Base-by-base conservation (phyloP, 2,888 invertebrate species). In the Rhagium mordax region DNA sequence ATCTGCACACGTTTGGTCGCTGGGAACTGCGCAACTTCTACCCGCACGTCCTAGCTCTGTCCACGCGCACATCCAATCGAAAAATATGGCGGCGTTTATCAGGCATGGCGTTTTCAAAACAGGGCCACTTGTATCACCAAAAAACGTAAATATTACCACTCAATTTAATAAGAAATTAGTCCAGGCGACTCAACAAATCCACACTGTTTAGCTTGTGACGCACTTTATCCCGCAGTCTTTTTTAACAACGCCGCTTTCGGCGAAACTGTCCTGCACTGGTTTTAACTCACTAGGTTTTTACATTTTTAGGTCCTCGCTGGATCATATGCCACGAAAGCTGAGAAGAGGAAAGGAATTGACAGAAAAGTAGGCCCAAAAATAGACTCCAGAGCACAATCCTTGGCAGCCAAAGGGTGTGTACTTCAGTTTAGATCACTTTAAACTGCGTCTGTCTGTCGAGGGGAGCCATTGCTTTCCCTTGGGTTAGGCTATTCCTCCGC, bases 361-460 rank as follows among this genome's bases (percentile, higher is more conserved):
- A 85, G 84, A 83, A 86, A 88, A 85, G 84, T 85, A 67, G 85
- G 85, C 75, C 88, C 88, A 72, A 88, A 88, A 81, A 84, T 91
- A 77, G 88, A 89, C 71, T 87, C 92, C 47, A 88, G 91, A 72
- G 91, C 91, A 61, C 90, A 92, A 86, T 93, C 93, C 60, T 87
- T 94, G 82, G 91, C 93, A 77, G 89, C 93, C 29, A 92, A 92
- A 90, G 94, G 94, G 94, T 94, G 89, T 86, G 87, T 88, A 88
- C 85, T 77, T 75, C 66, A 65, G 73, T 77, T 78, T 75, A 77
- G 76, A 79, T 81, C 78, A 79, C 72, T 67, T 72, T 76, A 69
- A 78, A 82, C 81, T 82, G 81, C 81, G 78, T 77, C 81, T 79
- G 77, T 74, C 81, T 79, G 65, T 77, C 81, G 78, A 81, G 79